A percentile compares a stretch with the other conserved stretches of the same genome.
Conservation (phyloP, 2,113 vertebrate species). For the Pollimyrus isidori region DNA sequence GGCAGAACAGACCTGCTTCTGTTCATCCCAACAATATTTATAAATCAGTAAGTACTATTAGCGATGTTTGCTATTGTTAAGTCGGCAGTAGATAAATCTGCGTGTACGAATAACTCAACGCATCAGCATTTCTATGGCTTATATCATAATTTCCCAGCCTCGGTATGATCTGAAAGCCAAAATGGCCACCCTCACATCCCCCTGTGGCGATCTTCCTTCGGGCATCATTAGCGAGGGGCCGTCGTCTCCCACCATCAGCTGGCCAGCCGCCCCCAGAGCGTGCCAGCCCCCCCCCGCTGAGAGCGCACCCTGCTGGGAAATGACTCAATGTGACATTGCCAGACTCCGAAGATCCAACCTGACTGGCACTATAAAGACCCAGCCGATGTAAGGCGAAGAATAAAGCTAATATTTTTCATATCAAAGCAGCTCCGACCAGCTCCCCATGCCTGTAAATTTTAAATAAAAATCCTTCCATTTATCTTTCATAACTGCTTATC, state of each 20-base stretch:
- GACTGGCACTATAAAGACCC: conserved; percentile 1
- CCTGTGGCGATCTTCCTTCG: background rate
- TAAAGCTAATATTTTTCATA: background rate
- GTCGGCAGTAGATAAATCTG: background rate
- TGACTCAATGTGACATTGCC: background rate
- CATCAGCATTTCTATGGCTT: background rate
- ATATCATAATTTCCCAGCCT: background rate
- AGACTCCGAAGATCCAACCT: background rate
- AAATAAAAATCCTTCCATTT: background rate
- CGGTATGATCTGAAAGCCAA: background rate
- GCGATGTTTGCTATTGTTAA: background rate
- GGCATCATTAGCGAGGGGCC: background rate
- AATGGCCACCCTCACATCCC: background rate
- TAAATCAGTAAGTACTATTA: background rate
- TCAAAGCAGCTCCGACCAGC: background rate
- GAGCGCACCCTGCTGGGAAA: background rate
- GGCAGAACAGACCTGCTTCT: background rate
- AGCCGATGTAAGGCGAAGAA: background rate
- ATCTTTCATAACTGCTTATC: background rate
- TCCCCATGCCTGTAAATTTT: background rate
- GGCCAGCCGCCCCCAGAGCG: background rate
- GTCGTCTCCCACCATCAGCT: background rate
- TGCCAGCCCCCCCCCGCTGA: background rate
- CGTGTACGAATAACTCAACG: background rate
- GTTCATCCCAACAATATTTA: background rate